A percentile compares a stretch with the other conserved stretches of the same genome.
Evolutionary conservation across 2,888 invertebrate genomes (phyloP).

Genomic region (Pasiphila rectangulata): DNA sequence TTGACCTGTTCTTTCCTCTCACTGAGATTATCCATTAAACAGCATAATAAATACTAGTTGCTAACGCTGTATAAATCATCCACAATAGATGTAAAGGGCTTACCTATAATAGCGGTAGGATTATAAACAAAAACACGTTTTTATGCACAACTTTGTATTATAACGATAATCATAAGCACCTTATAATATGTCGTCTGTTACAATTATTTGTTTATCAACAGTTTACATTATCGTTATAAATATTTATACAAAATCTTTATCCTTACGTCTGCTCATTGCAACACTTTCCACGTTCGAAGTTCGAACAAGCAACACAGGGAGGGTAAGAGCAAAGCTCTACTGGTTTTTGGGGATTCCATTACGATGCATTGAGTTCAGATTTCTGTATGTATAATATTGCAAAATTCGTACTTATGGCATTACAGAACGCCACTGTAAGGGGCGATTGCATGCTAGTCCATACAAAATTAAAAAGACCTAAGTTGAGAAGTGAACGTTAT

Average conservation of each 20-base stretch:
- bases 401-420: neutral
- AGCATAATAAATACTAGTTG: too few species aligned
- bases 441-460: neutral
- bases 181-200: conserved; percentile 79
- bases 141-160: conserved; percentile 81
- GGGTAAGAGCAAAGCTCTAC: conserved; percentile 1
- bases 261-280: conserved; percentile 57
- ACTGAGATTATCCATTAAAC: too few species aligned
- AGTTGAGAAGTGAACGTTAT: too few species aligned
- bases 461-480: too few species aligned
- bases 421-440: conserved; percentile 10
- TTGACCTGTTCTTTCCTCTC: too few species aligned
- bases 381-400: neutral
- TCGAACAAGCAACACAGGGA: conserved; percentile 8
- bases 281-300: conserved; percentile 45
- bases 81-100: too few species aligned
- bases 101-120: too few species aligned
- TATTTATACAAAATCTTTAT: conserved; percentile 76
- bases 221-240: conserved; percentile 77
- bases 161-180: conserved; percentile 81
- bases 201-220: conserved; percentile 74
- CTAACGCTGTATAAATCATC: too few species aligned
- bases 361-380: conserved; percentile 1
- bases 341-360: conserved; percentile 2
- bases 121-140: conserved; percentile 40